A percentile compares a stretch with the other conserved stretches of the same genome.
Evolutionary conservation across 2,888 invertebrate species (phyloP).

Genomic region (Flabesymbios commensalis): DNA sequence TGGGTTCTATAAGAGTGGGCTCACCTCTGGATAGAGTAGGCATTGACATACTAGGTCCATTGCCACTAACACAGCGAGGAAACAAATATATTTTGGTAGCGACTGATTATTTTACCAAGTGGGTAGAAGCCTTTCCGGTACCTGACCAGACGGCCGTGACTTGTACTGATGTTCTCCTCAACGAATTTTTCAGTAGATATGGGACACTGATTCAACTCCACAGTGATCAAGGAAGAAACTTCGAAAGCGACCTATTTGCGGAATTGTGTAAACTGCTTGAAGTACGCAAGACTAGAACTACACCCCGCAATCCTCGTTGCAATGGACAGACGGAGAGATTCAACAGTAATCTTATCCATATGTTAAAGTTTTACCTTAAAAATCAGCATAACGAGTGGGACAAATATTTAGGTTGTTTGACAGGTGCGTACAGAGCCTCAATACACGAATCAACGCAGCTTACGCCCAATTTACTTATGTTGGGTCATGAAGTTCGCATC

Average conservation of each 20-base stretch:
- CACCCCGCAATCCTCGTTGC: conserved; percentile 21
- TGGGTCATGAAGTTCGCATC: conserved; percentile 28
- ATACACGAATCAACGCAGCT: conserved; percentile 23
- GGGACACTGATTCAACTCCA: too few relatives aligned
- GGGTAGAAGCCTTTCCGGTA: conserved; percentile 9
- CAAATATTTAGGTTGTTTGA: conserved; percentile 18
- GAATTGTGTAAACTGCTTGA: too few relatives aligned
- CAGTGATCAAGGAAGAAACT: too few relatives aligned
- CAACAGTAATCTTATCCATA: conserved; percentile 20
- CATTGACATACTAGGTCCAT: conserved; percentile 3
- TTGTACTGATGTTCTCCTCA: too few relatives aligned
- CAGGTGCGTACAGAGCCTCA: conserved; percentile 27
- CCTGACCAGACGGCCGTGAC: background rate
- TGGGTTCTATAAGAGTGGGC: conserved; percentile 15
- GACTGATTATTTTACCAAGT: conserved; percentile 15
- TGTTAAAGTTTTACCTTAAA: conserved; percentile 28
- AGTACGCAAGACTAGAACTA: conserved; percentile 20
- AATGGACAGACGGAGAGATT: conserved; percentile 30
- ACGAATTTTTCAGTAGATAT: too few relatives aligned
- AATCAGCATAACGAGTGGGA: conserved; percentile 28
- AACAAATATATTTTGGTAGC: conserved; percentile 11
- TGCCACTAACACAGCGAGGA: conserved; percentile 9
- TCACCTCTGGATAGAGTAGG: conserved; percentile 13
- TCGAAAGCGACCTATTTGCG: too few relatives aligned
- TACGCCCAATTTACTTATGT: conserved; percentile 27